Evolutionary conservation across 2,113 vertebrate species (phyloP).

Genomic region (Clinocottus analis): DNA sequence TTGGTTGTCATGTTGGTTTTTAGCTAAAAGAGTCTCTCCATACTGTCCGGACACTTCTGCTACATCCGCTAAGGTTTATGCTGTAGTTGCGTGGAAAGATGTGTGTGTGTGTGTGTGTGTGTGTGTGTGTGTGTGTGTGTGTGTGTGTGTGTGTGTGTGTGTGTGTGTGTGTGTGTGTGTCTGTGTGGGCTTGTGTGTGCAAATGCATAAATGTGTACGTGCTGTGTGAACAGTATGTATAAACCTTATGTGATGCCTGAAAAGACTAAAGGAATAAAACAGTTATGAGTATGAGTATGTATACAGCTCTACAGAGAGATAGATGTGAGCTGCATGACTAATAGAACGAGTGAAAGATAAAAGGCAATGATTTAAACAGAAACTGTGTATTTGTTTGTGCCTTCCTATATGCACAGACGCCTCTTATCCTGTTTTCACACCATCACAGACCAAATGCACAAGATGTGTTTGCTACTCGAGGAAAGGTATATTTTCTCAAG

Average conservation of each 20-base stretch:
- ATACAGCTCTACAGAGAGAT: conserved; percentile 42
- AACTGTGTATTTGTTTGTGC: conserved; percentile 12
- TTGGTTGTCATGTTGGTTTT: conserved; percentile 40
- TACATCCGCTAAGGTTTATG: not conserved
- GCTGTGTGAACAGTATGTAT: not conserved
- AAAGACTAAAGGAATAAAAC: not conserved
- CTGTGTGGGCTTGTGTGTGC: not conserved
- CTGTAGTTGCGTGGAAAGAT: not conserved
- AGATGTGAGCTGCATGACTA: conserved; percentile 35
- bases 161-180: no score
- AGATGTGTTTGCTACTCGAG: not conserved
- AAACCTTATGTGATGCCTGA: not conserved
- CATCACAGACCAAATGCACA: not conserved
- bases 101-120: not conserved
- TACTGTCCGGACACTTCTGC: conserved; percentile 5
- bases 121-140: not conserved
- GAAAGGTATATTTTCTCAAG: conserved; percentile 1
- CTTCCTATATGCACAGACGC: not conserved
- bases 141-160: not conserved
- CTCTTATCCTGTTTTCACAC: conserved; percentile 22
- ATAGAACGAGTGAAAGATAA: conserved; percentile 33
- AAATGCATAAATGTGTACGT: not conserved
- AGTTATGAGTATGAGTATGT: no score
- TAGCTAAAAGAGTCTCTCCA: conserved; percentile 21
- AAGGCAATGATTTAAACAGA: conserved; percentile 17